A percentile compares a stretch with the other conserved stretches of the same genome.
Evolutionary conservation across 2,888 invertebrate genomes (phyloP).

Genomic region (Drosophila paranaensis): DNA sequence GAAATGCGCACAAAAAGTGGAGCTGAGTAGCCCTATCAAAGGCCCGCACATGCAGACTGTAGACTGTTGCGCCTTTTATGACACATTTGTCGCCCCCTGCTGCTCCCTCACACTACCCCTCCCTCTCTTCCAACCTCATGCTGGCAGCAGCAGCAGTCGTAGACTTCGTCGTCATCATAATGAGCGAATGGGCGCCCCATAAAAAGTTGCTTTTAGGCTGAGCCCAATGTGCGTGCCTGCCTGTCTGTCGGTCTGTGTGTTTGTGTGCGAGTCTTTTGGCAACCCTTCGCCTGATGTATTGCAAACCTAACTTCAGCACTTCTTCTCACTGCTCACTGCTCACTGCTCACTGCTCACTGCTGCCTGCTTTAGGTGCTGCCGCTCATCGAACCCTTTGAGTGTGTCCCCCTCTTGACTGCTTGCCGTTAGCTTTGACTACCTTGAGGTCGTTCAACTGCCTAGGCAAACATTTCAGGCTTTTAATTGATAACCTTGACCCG

Average conservation of each 20-base stretch:
- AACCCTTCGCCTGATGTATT: conserved; percentile 70
- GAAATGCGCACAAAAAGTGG: conserved; percentile 37
- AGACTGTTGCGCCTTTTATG: conserved; percentile 72
- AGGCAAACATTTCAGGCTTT: conserved; percentile 23
- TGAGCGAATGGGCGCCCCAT: conserved; percentile 68
- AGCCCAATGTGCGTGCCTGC: conserved; percentile 49
- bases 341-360: neutral
- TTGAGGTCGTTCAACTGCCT: conserved; percentile 48
- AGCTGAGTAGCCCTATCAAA: conserved; percentile 63
- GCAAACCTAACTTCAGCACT: conserved; percentile 2
- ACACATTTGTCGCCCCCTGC: conserved; percentile 52
- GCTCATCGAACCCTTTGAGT: conserved; percentile 23
- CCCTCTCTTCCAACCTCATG: neutral
- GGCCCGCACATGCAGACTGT: conserved; percentile 56
- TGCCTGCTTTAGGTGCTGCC: conserved; percentile 30
- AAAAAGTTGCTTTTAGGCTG: conserved; percentile 68
- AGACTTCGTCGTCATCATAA: conserved; percentile 59
- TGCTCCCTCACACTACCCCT: neutral
- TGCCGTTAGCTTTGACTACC: neutral
- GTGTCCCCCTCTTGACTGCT: neutral
- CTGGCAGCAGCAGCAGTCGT: conserved; percentile 36
- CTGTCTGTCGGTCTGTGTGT: conserved; percentile 15
- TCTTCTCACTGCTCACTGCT: neutral
- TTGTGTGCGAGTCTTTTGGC: conserved; percentile 54
- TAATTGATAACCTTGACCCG: conserved; percentile 62